Evolutionary conservation across 92 coral and sea anemone genomes (phyloP).

Genomic region (Epizoanthus ramosus): DNA sequence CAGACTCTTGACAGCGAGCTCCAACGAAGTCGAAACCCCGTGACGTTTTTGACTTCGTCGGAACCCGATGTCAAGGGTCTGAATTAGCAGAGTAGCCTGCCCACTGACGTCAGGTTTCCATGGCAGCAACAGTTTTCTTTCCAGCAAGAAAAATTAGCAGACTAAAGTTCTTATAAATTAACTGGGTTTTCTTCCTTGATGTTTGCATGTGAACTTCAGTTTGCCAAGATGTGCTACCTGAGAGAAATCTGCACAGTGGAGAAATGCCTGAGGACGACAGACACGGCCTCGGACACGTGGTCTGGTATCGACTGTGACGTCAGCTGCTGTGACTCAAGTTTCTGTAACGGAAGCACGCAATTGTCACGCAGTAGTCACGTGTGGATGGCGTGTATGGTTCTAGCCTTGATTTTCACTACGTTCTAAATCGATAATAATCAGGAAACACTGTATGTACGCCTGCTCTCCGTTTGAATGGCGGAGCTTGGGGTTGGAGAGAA

Average conservation of each 20-base stretch:
- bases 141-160: too few species aligned
- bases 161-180: too few species aligned
- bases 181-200: not conserved
- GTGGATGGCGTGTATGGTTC: not conserved
- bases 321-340: slow-evolving; percentile 7
- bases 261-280: not conserved
- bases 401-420: not conserved
- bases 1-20: too few species aligned
- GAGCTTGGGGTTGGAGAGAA: too few species aligned
- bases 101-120: too few species aligned
- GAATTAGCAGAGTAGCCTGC: too few species aligned
- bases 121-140: too few species aligned
- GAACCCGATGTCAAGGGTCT: too few species aligned
- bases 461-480: too few species aligned
- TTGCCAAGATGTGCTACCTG: slow-evolving; percentile 8
- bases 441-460: too few species aligned
- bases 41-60: too few species aligned
- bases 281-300: slow-evolving; percentile 10
- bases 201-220: slow-evolving; percentile 1
- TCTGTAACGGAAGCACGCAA: not conserved
- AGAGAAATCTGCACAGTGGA: slow-evolving; percentile 1
- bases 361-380: not conserved
- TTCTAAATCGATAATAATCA: not conserved
- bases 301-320: slow-evolving; percentile 8
- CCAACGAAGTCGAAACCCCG: too few species aligned